Base-by-base conservation (phyloP, 2,113 vertebrate genomes). In the Leucosticte australis region DNA sequence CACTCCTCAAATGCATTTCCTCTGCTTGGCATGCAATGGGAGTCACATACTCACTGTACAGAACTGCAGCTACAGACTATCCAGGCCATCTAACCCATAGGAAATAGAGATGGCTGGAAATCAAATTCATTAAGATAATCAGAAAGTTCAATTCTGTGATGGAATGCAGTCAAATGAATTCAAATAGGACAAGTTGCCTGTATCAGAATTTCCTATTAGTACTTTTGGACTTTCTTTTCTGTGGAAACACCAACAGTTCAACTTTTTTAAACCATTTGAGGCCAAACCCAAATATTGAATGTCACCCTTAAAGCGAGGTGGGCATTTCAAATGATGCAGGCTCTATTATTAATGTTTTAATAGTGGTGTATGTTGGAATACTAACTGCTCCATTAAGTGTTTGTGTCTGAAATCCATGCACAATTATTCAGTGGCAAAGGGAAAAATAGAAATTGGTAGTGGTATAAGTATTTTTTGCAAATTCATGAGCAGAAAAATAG, bases 401-500 rank as follows among this genome's bases (percentile, higher is more conserved):
- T 71, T 79, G 16, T 78, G 35, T 85, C 67, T 85, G 63, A 60
- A 92, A 78, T 64, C 49, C n/a, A 55, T 62, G 39, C 12, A 57
- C 31, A 88, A 17, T 64, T 92, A 50, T 83, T 90, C 47, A 67
- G 46, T 77, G 55, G 50, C 41, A 88, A 88, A 83, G 17, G 41
- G 50, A 88, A 88, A 89, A 85, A 67, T 13, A 83, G 47, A 62
- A 88, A 74, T 37, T 74, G 35, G 13, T 77, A 88, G 37, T 42
- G 30, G 20, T 73, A 42, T 83, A 92, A 90, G 77, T 91, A 70
- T 42, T 87, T 89, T 70, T 30, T 60, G 33, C 42, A 86, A 90
- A 94, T 90, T 92, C n/a, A 49, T 42, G 28, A 85, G 71, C n/a
- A 88, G 71, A 80, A 83, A 90, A 92, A 42, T 49, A 93, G 92